Conservation (phyloP, 2,888 invertebrate genomes). For the Eupithecia pulchellata region DNA sequence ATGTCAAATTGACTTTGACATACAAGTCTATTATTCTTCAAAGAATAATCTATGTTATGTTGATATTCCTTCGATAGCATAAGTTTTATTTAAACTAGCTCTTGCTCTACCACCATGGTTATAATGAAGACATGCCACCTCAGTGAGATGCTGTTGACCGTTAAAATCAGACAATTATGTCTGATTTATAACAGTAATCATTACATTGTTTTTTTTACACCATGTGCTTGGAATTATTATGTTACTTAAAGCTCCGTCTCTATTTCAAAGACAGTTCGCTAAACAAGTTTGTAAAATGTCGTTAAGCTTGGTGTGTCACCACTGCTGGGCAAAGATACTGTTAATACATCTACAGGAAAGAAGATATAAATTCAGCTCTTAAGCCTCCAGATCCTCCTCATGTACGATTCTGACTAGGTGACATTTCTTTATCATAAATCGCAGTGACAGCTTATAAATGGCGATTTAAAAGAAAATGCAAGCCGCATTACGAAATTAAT, state of each 20-base stretch:
- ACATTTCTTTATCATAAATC: background rate
- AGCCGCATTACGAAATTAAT: slow-evolving; percentile 5
- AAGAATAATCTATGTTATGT: background rate
- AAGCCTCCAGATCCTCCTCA: too few relatives aligned
- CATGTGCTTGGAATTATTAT: slow-evolving; percentile 4
- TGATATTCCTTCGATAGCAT: background rate
- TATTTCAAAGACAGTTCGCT: background rate
- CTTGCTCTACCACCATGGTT: slow-evolving; percentile 5
- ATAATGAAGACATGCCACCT: slow-evolving; percentile 25
- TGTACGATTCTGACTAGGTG: background rate
- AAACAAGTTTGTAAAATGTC: too few relatives aligned
- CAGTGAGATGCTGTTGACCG: slow-evolving; percentile 19
- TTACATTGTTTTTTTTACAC: slow-evolving; percentile 8
- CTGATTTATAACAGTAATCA: too few relatives aligned
- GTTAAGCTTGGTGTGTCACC: too few relatives aligned
- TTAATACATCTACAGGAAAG: too few relatives aligned
- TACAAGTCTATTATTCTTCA: too few relatives aligned
- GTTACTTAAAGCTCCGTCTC: background rate
- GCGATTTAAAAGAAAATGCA: background rate
- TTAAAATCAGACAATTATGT: slow-evolving; percentile 32
- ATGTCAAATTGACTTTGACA: too few relatives aligned
- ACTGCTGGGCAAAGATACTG: too few relatives aligned
- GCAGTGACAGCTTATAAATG: background rate
- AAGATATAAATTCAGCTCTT: too few relatives aligned
- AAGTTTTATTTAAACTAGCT: background rate